Conservation (phyloP, 2,113 vertebrate genomes). For the Hyaena hyaena region DNA sequence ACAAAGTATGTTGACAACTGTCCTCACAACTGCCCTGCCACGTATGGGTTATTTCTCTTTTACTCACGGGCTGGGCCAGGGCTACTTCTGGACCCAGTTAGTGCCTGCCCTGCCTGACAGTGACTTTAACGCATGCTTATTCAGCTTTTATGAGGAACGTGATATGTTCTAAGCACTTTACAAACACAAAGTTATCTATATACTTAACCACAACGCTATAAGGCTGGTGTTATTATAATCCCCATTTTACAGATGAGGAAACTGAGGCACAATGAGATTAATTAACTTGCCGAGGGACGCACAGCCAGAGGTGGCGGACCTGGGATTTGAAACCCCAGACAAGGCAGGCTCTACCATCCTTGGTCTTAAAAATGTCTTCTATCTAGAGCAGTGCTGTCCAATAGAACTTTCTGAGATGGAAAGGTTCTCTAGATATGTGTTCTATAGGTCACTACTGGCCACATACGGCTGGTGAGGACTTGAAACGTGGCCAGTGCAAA, state of each 20-base stretch:
- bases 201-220: slow-evolving; percentile 1
- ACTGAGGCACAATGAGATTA: slow-evolving; percentile 63
- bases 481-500: neutral
- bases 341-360: neutral
- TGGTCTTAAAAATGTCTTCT: slow-evolving; percentile 24
- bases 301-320: neutral
- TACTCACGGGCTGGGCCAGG: neutral
- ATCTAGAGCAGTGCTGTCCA: neutral
- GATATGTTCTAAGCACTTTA: neutral
- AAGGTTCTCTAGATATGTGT: neutral
- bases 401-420: slow-evolving; percentile 12
- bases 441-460: neutral
- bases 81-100: neutral
- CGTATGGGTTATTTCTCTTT: slow-evolving; percentile 23
- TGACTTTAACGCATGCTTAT: neutral
- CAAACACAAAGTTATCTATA: neutral
- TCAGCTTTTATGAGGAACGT: slow-evolving; percentile 21
- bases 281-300: slow-evolving; percentile 10
- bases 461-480: neutral
- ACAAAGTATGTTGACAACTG: neutral
- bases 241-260: slow-evolving; percentile 51
- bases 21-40: neutral
- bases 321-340: neutral
- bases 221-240: neutral
- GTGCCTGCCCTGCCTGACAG: neutral